A percentile compares a stretch with the other conserved stretches of the same genome.
Conservation (phyloP, 1,140 invertebrate species). For the Drosophila takahashii region DNA sequence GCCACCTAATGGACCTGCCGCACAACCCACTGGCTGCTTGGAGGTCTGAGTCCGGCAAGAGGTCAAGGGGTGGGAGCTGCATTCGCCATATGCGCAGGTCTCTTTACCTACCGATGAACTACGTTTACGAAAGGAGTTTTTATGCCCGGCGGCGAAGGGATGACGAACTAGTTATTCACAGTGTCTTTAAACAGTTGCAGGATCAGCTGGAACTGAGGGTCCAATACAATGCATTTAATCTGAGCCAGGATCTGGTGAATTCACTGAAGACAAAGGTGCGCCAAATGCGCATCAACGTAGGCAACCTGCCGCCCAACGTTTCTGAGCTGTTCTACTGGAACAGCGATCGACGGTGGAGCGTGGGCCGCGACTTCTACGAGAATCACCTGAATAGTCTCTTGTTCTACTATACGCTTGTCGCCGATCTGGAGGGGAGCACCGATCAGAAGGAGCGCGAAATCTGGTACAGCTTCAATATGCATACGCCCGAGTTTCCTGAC, state of each 20-base stretch:
- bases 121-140: constrained; percentile 58
- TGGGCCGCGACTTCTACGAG: constrained; percentile 51
- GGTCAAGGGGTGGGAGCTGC: constrained; percentile 17
- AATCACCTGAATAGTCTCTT: constrained; percentile 63
- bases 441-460: constrained; percentile 21
- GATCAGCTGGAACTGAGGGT: constrained; percentile 39
- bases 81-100: constrained; percentile 68
- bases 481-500: constrained; percentile 60
- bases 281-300: constrained; percentile 57
- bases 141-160: constrained; percentile 32
- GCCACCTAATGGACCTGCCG: constrained; percentile 48
- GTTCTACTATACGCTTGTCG: constrained; percentile 47
- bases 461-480: constrained; percentile 74
- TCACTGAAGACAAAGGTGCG: constrained; percentile 42
- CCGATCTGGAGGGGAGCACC: constrained; percentile 42
- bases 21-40: constrained; percentile 54
- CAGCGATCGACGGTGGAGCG: constrained; percentile 31
- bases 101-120: constrained; percentile 69
- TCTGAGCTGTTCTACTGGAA: constrained; percentile 42
- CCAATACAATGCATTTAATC: constrained; percentile 32
- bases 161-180: constrained; percentile 57
- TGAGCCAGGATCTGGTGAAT: constrained; percentile 29
- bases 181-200: constrained; percentile 60
- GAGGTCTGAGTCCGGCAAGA: not conserved
- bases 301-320: constrained; percentile 62